Base-by-base conservation (phyloP, 2,797 vertebrate species). In the Dicrostonyx torquatus region DNA sequence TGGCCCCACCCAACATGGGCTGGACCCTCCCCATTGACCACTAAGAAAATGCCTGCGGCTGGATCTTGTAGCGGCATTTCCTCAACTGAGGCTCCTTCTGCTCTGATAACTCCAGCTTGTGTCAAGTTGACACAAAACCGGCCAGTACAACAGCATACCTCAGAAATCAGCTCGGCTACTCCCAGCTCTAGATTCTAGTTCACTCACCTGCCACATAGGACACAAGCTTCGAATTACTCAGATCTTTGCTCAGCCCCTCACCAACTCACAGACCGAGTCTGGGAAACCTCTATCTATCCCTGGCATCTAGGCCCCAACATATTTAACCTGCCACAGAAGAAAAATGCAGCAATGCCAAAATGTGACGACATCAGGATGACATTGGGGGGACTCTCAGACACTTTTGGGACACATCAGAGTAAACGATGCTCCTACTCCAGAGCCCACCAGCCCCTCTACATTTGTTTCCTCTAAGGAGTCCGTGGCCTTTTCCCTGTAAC, bases 401-500 rank as follows among this genome's bases (percentile, higher is more conserved):
- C 40, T 31, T 50, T 64, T 37, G 24, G 77, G 70, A 37, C 7
- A 50, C 43, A 50, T 9, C 0, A 1, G 60, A 24, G 40, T 43
- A 37, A 31, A 34, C 18, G 53, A 31, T 31, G 24, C 45, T 95
- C 64, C 34, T 70, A 10, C 20, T 12, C 53, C 20, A 70, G 9
- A 1, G 8, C 12, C 18, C 20, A 24, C 9, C 6, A 20, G 4
- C 7, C 11, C 11, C 48, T 87, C 18, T 37, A 40, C 53, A 34
- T 73, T 62, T 48, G 68, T 13, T 53, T 43, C 45, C 86, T 73
- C 6, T 31, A 10, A 15, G 34, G 24, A 85, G 45, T 2, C 45
- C 0, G 4, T 2, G 53, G 20, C n/a, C 2, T 29, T 73, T 11
- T 4, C 40, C 64, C 15, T 29, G n/a, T 3, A 0, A 55, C 50